Evolutionary conservation across 1,140 invertebrate genomes (phyloP), one percentile per base, ranked within the genome.

Genomic region (Drosophila virilis): DNA sequence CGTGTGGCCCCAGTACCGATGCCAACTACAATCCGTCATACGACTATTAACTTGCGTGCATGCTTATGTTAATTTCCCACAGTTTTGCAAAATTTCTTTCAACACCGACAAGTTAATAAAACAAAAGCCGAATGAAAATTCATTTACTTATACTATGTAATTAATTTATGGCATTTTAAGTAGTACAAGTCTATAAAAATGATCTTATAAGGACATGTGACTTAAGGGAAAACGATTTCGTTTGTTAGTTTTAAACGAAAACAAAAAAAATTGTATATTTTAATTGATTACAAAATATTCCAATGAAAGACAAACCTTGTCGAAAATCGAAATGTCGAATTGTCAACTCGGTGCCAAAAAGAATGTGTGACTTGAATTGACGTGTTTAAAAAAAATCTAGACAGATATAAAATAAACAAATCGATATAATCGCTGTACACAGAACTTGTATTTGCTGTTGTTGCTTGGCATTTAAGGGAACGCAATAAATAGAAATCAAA

Each of bases 21-120:
- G 10, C 12, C 35, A 38, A 38, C 35, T 50, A 37, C 10, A 42
- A 58, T 59, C 42, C 46, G 46, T 50, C 61, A 61, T 57, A 13
- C 22, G 35, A 10, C 38, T 17, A 54, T 55, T 57, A 55, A 62
- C 35, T 45, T 60, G 65, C 58, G 40, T 52, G 43, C 40, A 60
- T 17, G 38, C 59, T 72, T 85, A 88, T 85, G 82, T 51, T 64
- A 86, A 85, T 85, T 82, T 72, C 59, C 77, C 81, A 65, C 80
- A 76, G 62, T 45, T 71, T 58, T 45, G 54, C 64, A 42, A 40
- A 28, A 46, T 37, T 55, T 28, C 38, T 48, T 62, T 42, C 22
- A 46, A 55, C 59, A 67, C 50, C 48, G 22, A 57, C 15, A 58
- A 43, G 33, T 65, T 65, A 42, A 77, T 77, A 78, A 78, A 78